Evolutionary conservation across 2,888 invertebrate species (phyloP), one percentile per base, ranked within the genome.

Genomic region (Tineola bisselliella): DNA sequence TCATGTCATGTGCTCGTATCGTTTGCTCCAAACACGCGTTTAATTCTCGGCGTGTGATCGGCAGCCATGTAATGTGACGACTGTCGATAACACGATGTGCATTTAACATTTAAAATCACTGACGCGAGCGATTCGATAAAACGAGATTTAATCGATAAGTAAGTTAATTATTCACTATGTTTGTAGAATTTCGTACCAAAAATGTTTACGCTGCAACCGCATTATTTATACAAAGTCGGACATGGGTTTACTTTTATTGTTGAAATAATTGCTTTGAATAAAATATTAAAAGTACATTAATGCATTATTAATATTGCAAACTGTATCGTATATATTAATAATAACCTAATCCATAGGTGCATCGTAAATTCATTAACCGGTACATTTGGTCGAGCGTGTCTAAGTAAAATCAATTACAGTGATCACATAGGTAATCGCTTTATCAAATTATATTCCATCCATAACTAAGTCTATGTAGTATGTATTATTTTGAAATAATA

Each of bases 81-180:
- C 72, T 72, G 72, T 68, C 68, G 75, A 73, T 75, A 74, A 77
- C 65, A 75, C 69, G 70, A 67, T 70, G 70, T 70, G 70, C 71
- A 74, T 71, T 74, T 54, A 54, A 75, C 77, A 76, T 79, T 81
- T 76, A 77, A 79, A 81, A 71, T 67, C 79, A 79, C 66, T 68
- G 73, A 69, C 73, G 75, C 79, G 73, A 64, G 66, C 65, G 62
- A 66, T 69, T 66, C 71, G 70, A 72, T 73, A 71, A 69, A 48
- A 6, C 48, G 15, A 48, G 48, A 48, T 48, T 17, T n/a, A 48
- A 48, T 48, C 48, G 15, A 48, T 48, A 48, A 48, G 48, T 48
- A 15, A 13, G 48, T 48, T 48, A 48, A 48, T 48, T 48, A 48
- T 48, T 13, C 48, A 48, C 48, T 5, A 6, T 17, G 15, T 17